Evolutionary conservation across 2,797 vertebrate species (phyloP), one percentile per base, ranked within the genome.

Genomic region (Micromesistius poutassou): DNA sequence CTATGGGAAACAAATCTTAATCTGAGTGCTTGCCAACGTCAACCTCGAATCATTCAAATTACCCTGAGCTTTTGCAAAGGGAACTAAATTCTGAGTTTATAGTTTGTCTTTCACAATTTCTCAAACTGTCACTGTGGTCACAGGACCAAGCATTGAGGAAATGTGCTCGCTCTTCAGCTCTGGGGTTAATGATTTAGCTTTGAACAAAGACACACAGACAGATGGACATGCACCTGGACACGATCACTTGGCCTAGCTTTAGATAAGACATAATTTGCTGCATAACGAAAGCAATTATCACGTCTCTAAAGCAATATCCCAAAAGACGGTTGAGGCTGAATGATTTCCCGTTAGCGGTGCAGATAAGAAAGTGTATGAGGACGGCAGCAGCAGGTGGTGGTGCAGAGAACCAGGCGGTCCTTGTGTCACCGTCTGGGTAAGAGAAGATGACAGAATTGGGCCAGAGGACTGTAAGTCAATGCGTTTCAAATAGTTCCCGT

Each of bases 111-210:
- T 62, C 55, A 8, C 55, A 62, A 62, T 62, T 62, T 25, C 55
- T 62, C 55, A 22, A n/a, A 62, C 22, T 19, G 55, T 25, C 55
- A 8, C 22, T 62, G 6, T 62, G 55, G 55, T 25, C 22, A 62
- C 55, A 62, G 55, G 22, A 9, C 4, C 55, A n/a, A 62, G 55
- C n/a, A 8, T n/a, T 62, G n/a, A 62, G 55, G 55, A 62, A 62
- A 62, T 62, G 55, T 19, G 46, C 46, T 14, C 19, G 46, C 46
- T 30, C 28, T 13, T 19, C 66, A 70, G 35, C 36, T 12, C 33
- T 25, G 30, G 31, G 36, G 84, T 90, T 87, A 92, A 90, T 89
- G 35, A 89, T 87, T 87, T 71, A 90, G 55, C 85, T 36, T 76
- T 73, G 78, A 73, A 73, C 55, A 85, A 82, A 88, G 71, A 74